Conservation (phyloP, 2,797 vertebrate genomes). For the Enteromius anoplus region DNA sequence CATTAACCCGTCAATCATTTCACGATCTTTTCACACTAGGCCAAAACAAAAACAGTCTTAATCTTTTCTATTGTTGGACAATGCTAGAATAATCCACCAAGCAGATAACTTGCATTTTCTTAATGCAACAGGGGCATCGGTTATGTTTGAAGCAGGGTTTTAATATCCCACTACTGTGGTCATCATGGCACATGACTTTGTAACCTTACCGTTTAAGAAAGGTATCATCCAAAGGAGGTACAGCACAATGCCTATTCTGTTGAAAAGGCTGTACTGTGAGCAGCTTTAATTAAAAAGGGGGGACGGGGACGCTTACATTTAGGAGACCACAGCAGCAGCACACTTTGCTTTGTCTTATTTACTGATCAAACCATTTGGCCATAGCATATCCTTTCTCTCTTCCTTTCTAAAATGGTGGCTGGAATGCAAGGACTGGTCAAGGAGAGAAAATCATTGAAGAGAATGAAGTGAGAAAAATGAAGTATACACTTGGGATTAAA, state of each 20-base stretch:
- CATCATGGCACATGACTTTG: constrained; percentile 57
- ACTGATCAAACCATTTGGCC: constrained; percentile 64
- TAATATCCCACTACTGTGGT: constrained; percentile 58
- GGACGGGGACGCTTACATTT: constrained; percentile 50
- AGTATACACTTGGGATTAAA: constrained; percentile 61
- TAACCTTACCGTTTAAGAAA: constrained; percentile 46
- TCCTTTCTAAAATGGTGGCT: constrained; percentile 56
- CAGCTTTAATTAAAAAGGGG: constrained; percentile 65
- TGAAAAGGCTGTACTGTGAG: constrained; percentile 61
- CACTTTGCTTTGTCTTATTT: constrained; percentile 52
- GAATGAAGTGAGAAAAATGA: constrained; percentile 43
- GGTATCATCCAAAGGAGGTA: constrained; percentile 59
- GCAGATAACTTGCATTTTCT: constrained; percentile 50
- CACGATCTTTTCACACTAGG: constrained; percentile 40
- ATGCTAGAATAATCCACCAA: constrained; percentile 35
- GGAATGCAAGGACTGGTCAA: constrained; percentile 76
- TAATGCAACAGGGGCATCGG: constrained; percentile 44
- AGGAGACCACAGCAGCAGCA: constrained; percentile 70
- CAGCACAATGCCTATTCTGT: constrained; percentile 67
- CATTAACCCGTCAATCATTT: constrained; percentile 13
- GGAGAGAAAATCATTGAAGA: constrained; percentile 59
- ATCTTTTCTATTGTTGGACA: constrained; percentile 25
- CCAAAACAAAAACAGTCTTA: constrained; percentile 16
- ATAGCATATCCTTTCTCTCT: constrained; percentile 55
- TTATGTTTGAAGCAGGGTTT: constrained; percentile 53